A percentile compares a stretch with the other conserved stretches of the same genome.
Evolutionary conservation across 2,888 invertebrate genomes (phyloP).

Genomic region (Scelioninae gen. 1): DNA sequence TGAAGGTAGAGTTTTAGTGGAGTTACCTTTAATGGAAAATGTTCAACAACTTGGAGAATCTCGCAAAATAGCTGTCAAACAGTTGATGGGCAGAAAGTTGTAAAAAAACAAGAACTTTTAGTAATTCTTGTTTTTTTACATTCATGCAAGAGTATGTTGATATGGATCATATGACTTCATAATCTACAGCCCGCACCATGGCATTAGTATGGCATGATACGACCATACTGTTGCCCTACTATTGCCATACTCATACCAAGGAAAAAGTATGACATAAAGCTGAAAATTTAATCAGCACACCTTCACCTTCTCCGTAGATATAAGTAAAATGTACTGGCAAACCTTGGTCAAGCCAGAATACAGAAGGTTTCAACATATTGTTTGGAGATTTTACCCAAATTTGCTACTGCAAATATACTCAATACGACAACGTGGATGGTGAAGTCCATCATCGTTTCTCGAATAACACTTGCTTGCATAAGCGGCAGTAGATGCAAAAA

Average conservation of each 20-base stretch:
- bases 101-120: not conserved
- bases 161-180: conserved; percentile 4
- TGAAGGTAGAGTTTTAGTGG: too few species aligned
- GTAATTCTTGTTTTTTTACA: not conserved
- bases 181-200: not conserved
- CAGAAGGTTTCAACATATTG: conserved; percentile 71
- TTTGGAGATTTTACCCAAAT: conserved; percentile 71
- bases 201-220: not conserved
- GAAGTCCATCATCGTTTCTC: conserved; percentile 31
- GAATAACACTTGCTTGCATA: conserved; percentile 35
- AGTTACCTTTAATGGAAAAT: too few species aligned
- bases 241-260: too few species aligned
- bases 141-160: conserved; percentile 14
- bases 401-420: conserved; percentile 36
- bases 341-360: conserved; percentile 51
- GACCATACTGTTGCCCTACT: too few species aligned
- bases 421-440: conserved; percentile 48
- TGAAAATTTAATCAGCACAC: conserved; percentile 10
- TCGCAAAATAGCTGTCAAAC: not conserved
- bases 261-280: too few species aligned
- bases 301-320: conserved; percentile 16
- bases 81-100: not conserved
- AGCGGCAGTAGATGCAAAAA: not conserved
- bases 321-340: conserved; percentile 75
- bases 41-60: too few species aligned